Evolutionary conservation across 2,113 vertebrate genomes (phyloP).

Genomic region (Oxygymnocypris stewartii): DNA sequence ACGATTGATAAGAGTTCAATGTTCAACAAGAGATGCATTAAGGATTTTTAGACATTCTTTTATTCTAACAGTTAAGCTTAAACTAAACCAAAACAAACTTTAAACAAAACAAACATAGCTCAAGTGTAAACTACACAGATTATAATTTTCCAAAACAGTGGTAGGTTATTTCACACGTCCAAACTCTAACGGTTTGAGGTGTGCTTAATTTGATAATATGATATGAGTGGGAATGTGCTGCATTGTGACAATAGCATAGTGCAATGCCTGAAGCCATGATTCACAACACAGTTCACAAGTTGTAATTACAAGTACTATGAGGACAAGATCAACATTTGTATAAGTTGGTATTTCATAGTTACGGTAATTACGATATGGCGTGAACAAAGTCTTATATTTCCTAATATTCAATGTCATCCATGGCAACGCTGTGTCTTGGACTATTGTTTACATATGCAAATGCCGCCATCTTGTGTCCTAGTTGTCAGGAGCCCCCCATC

Average conservation of each 20-base stretch:
- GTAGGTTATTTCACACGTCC: background rate
- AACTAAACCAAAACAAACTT: conserved; percentile 2
- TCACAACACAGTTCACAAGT: no score
- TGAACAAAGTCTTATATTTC: no score
- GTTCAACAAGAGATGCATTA: conserved; percentile 21
- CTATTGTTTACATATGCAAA: no score
- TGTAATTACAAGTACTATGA: no score
- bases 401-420: no score
- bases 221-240: background rate
- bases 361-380: no score
- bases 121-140: background rate
- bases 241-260: background rate
- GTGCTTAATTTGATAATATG: background rate
- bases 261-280: background rate
- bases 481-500: no score
- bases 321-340: no score
- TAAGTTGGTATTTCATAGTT: no score
- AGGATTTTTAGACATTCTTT: background rate
- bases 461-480: no score
- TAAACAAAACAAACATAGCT: conserved; percentile 4
- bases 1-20: conserved; percentile 4
- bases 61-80: background rate
- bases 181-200: background rate
- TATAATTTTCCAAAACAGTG: conserved; percentile 16
- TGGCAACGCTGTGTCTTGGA: no score